Conservation (phyloP, 2,113 vertebrate species). For the Brachypteracias leptosomus region DNA sequence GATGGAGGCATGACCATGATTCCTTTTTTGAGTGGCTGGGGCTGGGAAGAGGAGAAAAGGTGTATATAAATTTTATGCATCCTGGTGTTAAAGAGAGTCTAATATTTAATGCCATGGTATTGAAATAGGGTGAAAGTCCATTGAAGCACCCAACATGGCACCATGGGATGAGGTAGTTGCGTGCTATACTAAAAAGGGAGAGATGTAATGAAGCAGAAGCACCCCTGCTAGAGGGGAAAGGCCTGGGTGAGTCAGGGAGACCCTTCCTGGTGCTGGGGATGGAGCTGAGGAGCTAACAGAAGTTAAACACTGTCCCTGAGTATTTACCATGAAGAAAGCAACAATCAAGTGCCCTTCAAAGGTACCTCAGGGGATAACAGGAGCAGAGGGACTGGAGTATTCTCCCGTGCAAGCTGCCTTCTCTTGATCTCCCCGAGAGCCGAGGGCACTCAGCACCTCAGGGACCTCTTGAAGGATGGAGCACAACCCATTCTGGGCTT, state of each 20-base stretch:
- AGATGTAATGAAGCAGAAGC: neutral
- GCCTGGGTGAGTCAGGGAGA: neutral
- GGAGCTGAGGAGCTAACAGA: neutral
- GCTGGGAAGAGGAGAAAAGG: neutral
- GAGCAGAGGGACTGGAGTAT: neutral
- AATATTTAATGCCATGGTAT: neutral
- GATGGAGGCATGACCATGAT: neutral
- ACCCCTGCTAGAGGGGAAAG: neutral
- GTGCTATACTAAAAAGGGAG: neutral
- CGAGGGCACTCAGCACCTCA: neutral
- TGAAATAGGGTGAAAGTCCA: neutral
- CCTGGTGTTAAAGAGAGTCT: neutral
- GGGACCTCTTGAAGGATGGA: neutral
- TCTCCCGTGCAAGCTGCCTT: neutral
- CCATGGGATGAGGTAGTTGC: neutral
- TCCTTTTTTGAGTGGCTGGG: neutral
- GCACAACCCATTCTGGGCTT: neutral
- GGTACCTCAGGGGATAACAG: neutral
- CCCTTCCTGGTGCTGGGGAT: neutral
- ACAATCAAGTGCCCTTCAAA: neutral
- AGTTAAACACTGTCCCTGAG: accelerated
- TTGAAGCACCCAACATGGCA: neutral
- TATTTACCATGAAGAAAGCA: neutral
- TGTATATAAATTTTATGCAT: neutral
- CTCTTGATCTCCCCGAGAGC: neutral